Conservation (phyloP, 2,888 invertebrate species). For the Nymphalis c-album region DNA sequence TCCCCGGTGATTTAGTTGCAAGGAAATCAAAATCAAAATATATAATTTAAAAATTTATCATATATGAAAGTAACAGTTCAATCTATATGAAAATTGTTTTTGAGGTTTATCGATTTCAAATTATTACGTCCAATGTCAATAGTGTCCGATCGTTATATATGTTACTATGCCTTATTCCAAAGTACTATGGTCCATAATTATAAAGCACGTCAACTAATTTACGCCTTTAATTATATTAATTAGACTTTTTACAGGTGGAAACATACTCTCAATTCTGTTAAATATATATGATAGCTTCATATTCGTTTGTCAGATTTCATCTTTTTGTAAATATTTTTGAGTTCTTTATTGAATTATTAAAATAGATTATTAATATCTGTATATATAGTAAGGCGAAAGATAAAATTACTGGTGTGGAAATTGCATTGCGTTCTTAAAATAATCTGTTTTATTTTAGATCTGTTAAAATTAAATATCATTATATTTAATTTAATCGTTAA, state of each 20-base stretch:
- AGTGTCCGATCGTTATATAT: constrained; percentile 4
- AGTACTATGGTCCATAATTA: constrained; percentile 25
- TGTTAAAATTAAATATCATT: no score
- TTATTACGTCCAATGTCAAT: constrained; percentile 32
- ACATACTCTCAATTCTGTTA: no score
- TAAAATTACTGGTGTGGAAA: no score
- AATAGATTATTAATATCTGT: no score
- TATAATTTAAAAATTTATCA: neutral
- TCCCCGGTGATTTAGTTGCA: constrained; percentile 24
- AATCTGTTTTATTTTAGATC: no score
- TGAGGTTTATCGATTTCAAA: constrained; percentile 29
- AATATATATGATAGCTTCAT: no score
- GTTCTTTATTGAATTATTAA: no score
- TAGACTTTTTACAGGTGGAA: neutral
- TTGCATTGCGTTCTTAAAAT: no score
- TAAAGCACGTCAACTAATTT: neutral
- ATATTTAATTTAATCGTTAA: no score
- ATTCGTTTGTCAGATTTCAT: no score
- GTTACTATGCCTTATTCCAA: constrained; percentile 24
- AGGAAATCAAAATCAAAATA: neutral
- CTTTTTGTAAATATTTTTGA: no score
- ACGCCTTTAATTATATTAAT: neutral
- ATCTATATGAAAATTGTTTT: constrained; percentile 9
- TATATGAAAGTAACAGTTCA: neutral
- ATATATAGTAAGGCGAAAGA: no score